Evolutionary conservation across 2,113 vertebrate genomes (phyloP).

Genomic region (Jaculus jaculus): DNA sequence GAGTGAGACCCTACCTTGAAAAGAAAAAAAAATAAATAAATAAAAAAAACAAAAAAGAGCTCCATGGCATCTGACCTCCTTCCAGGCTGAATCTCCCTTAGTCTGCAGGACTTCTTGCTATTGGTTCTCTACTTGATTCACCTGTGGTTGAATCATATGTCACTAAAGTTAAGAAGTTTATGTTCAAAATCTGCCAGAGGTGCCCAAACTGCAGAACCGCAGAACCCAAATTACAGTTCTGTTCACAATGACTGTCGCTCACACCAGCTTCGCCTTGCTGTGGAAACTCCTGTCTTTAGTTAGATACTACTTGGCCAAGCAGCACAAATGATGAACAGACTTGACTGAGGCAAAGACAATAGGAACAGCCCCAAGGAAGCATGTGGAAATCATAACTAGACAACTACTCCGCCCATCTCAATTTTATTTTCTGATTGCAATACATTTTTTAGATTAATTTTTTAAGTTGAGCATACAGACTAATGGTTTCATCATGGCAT

Average conservation of each 20-base stretch:
- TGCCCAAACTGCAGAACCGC: background rate
- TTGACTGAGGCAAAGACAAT: background rate
- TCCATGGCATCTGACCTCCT: background rate
- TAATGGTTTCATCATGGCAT: background rate
- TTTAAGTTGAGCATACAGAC: background rate
- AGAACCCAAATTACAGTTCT: background rate
- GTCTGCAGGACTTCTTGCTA: background rate
- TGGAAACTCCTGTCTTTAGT: background rate
- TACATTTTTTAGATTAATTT: background rate
- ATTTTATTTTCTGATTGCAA: background rate
- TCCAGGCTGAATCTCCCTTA: background rate
- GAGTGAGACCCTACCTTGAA: too few relatives aligned
- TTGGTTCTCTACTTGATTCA: background rate
- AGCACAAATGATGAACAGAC: background rate
- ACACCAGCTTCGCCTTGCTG: background rate
- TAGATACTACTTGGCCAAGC: background rate
- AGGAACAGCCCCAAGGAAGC: too few relatives aligned
- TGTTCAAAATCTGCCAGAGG: background rate
- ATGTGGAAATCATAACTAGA: background rate
- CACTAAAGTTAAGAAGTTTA: background rate
- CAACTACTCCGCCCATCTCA: too few relatives aligned
- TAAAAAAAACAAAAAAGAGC: too few relatives aligned
- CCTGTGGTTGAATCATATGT: background rate
- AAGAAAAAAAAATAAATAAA: too few relatives aligned
- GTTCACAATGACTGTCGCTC: too few relatives aligned